Base-by-base conservation (phyloP, 92 coral and sea anemone species). In the Paramuricea clavata region DNA sequence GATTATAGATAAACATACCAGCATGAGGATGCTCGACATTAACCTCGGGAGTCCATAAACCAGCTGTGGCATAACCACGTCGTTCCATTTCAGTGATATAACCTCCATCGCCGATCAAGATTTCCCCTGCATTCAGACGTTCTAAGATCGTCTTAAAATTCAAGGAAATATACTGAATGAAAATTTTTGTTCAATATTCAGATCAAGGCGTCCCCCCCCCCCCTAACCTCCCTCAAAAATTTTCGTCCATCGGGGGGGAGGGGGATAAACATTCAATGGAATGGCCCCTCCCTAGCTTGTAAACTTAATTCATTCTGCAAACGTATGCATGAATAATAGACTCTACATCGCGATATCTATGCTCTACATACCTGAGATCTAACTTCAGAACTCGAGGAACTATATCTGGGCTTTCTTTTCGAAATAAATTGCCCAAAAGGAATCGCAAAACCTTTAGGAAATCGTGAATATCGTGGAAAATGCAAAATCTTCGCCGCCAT, bases 141-240 rank as follows among this genome's bases (percentile, higher is more conserved):
- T 11, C 12, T 62, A 32, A n/a, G n/a, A n/a, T n/a, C n/a, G n/a
- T n/a, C n/a, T n/a, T n/a, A n/a, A n/a, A n/a, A n/a, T n/a, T n/a
- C n/a, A n/a, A n/a, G n/a, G n/a, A n/a, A n/a, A n/a, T n/a, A n/a
- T n/a, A n/a, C n/a, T n/a, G n/a, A n/a, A n/a, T n/a, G n/a, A n/a
- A n/a, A n/a, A n/a, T n/a, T n/a, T n/a, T n/a, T n/a, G n/a, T n/a
- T n/a, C n/a, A n/a, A n/a, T n/a, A n/a, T n/a, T n/a, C n/a, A n/a
- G n/a, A n/a, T n/a, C n/a, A n/a, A n/a, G 99, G 99, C 1, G 50
- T 35, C 11, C 36, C 36, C 22, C 78, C 12, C 27, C 72, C 72
- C 39, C 72, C 28, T 65, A 65, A 65, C 27, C 13, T 6, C 72
- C 2, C n/a, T 31, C 28, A 17, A 4, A 4, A 8, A 12, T 12